Percentiles rank a stretch among this genome's conserved stretches.
Evolutionary conservation across 1,140 invertebrate genomes (phyloP).

Genomic region (Dendrolimus kikuchii): DNA sequence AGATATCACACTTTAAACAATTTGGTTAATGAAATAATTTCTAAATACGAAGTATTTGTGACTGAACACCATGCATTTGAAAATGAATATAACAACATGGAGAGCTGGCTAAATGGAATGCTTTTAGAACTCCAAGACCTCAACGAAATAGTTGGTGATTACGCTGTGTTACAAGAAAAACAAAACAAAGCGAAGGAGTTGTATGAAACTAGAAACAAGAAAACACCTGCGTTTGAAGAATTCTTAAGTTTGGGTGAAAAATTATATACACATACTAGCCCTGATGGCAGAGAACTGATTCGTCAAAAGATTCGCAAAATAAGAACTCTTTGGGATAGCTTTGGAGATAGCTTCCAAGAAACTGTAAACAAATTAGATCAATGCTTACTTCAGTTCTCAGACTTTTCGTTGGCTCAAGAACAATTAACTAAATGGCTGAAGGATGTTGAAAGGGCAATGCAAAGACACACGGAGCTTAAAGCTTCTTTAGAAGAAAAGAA

Average conservation of each 20-base stretch:
- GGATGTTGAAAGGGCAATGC: conserved; percentile 93
- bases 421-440: conserved; percentile 93
- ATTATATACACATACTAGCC: conserved; percentile 92
- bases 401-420: conserved; percentile 90
- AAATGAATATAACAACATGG: conserved; percentile 82
- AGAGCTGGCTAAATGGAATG: conserved; percentile 82
- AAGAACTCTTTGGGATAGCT: conserved; percentile 88
- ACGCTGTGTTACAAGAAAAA: conserved; percentile 86
- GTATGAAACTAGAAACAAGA: conserved; percentile 84
- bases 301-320: conserved; percentile 90
- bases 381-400: conserved; percentile 91
- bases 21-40: conserved; percentile 84
- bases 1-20: conserved; percentile 91
- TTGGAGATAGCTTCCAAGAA: conserved; percentile 86
- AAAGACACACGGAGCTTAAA: conserved; percentile 92
- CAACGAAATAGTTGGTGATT: conserved; percentile 90
- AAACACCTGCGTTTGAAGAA: conserved; percentile 87
- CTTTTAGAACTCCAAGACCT: conserved; percentile 82
- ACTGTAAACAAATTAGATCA: conserved; percentile 88
- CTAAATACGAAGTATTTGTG: conserved; percentile 86
- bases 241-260: conserved; percentile 92
- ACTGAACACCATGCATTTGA: conserved; percentile 90
- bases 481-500: conserved; percentile 94
- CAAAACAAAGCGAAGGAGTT: conserved; percentile 88
- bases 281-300: conserved; percentile 93